phyloP scores from a whole-genome alignment of 2,797 vertebrate genomes.

The Lemur catta region DNA sequence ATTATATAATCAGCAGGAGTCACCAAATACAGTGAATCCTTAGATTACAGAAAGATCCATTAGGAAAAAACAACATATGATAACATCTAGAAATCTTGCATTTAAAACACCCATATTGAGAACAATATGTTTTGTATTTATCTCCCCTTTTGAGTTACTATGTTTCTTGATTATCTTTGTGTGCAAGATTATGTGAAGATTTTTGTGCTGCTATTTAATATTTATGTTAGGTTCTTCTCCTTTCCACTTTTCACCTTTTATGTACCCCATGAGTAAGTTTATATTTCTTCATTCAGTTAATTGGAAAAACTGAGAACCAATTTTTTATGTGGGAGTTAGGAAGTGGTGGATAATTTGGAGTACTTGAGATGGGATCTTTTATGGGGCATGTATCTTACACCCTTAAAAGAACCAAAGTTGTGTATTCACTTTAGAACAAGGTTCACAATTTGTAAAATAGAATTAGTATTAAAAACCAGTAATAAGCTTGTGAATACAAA shows the following conservation, averaged over 20 bases:
- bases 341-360: neutral
- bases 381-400: neutral
- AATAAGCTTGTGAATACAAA: neutral
- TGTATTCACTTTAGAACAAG: neutral
- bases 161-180: neutral
- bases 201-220: neutral
- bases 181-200: neutral
- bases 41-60: neutral
- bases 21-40: neutral
- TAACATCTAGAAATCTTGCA: neutral
- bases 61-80: neutral
- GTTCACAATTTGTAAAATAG: neutral
- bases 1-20: neutral
- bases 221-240: neutral
- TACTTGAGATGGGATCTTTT: neutral
- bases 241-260: neutral
- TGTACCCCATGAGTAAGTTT: neutral
- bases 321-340: neutral
- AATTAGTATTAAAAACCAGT: neutral
- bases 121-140: neutral
- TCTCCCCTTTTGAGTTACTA: neutral
- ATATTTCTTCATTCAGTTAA: constrained; percentile 8
- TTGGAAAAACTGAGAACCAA: neutral
- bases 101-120: neutral
- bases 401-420: neutral